A percentile compares a stretch with the other conserved stretches of the same genome.
Evolutionary conservation across 1,140 invertebrate genomes (phyloP).

Genomic region (Metopolophium dirhodum): DNA sequence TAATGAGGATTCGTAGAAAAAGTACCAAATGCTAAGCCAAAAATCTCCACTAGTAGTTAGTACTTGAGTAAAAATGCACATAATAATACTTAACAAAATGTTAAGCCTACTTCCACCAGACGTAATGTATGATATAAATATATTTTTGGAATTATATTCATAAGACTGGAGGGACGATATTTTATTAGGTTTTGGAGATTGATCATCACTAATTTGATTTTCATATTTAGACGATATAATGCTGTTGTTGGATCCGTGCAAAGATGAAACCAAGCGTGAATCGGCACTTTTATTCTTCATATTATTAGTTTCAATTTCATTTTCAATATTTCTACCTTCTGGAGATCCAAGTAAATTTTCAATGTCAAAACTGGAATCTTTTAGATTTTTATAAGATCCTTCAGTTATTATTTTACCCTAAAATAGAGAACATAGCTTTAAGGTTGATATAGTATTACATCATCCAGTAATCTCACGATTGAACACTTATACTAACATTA

Average conservation of each 20-base stretch:
- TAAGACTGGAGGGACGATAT: neutral
- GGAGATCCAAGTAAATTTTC: slow-evolving; percentile 64
- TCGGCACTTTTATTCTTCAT: neutral
- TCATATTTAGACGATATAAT: neutral
- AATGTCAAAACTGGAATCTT: slow-evolving; percentile 66
- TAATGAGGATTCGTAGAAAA: too few species aligned
- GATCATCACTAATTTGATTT: too few species aligned
- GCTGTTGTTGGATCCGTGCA: neutral
- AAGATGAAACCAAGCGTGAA: neutral
- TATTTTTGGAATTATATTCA: neutral
- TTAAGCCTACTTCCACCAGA: neutral
- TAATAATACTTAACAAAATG: neutral
- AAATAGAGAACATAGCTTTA: slow-evolving; percentile 38
- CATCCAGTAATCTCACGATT: too few species aligned
- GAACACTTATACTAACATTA: slow-evolving; percentile 68
- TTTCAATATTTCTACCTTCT: slow-evolving; percentile 62
- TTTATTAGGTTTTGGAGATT: neutral
- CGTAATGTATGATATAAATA: neutral
- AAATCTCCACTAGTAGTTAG: neutral
- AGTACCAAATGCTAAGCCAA: neutral
- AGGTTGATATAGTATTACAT: neutral
- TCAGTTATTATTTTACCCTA: slow-evolving; percentile 68
- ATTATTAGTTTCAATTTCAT: neutral
- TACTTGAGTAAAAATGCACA: neutral
- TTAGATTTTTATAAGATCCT: slow-evolving; percentile 68